A percentile compares a stretch with the other conserved stretches of the same genome.
phyloP scores from a whole-genome alignment of 2,888 invertebrate species.

The Calameuta idolon region DNA sequence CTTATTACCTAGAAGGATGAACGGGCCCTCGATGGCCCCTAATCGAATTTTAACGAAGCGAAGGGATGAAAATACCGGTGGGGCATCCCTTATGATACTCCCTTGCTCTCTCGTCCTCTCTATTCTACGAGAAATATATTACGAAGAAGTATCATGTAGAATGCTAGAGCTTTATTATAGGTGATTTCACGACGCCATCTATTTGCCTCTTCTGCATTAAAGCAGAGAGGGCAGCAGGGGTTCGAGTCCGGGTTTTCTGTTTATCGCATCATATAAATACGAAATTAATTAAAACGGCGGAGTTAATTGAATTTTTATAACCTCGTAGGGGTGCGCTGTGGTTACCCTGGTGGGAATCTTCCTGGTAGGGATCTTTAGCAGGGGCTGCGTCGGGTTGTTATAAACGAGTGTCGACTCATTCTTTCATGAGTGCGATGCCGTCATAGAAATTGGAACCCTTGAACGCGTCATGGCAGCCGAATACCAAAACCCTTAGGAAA shows the following conservation, averaged over 20 bases:
- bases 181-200: no score
- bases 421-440: constrained; percentile 57
- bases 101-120: no score
- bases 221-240: constrained; percentile 6
- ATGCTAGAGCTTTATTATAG: no score
- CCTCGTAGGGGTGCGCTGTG: constrained; percentile 39
- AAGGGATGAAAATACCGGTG: no score
- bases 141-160: no score
- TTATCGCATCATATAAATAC: constrained; percentile 57
- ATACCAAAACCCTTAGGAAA: no score
- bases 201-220: constrained; percentile 32
- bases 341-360: constrained; percentile 18
- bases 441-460: constrained; percentile 58
- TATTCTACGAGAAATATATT: no score
- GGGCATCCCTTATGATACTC: no score
- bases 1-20: no score
- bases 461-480: no score
- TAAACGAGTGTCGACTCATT: constrained; percentile 45
- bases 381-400: constrained; percentile 46
- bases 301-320: constrained; percentile 62
- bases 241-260: constrained; percentile 36
- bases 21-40: no score
- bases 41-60: no score
- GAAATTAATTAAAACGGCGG: constrained; percentile 57
- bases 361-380: background rate